These are phyloP conservation scores for Rotaria magnacalcarata DNA, from an alignment of 2,888 invertebrate genomes.

Conservation along the genomic window DNA sequence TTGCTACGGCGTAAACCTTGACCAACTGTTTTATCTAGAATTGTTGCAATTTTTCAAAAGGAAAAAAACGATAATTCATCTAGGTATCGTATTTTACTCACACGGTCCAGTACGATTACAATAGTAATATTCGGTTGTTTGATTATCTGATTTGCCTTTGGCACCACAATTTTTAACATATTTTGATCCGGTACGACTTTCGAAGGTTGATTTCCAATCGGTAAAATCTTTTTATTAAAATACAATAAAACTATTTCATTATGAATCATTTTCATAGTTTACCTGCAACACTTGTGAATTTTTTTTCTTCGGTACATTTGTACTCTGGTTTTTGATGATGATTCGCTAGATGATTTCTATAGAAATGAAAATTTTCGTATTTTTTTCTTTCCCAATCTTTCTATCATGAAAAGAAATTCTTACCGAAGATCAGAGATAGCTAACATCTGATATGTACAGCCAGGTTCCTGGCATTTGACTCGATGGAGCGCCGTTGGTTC, in stretches of 20 bases:
- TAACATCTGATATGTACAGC: slow-evolving; percentile 17
- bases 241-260: background rate
- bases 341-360: slow-evolving; percentile 17
- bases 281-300: background rate
- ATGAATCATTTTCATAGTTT: background rate
- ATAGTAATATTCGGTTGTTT: slow-evolving; percentile 31
- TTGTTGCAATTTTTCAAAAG: background rate
- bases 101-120: slow-evolving; percentile 34
- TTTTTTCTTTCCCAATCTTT: background rate
- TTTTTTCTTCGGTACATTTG: slow-evolving; percentile 24
- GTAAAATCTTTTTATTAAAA: background rate
- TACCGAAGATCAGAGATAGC: slow-evolving; percentile 33
- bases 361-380: background rate
- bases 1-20: slow-evolving; percentile 27
- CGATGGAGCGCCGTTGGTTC: slow-evolving; percentile 33
- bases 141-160: slow-evolving; percentile 27
- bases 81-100: background rate
- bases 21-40: background rate
- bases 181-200: slow-evolving; percentile 16
- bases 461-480: slow-evolving; percentile 25
- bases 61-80: background rate
- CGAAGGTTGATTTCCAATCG: slow-evolving; percentile 12
- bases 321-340: slow-evolving; percentile 35
- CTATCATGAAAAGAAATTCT: background rate
- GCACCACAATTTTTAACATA: slow-evolving; percentile 37